Base-by-base conservation (phyloP, 2,888 invertebrate genomes). In the Cataglyphis albicans region DNA sequence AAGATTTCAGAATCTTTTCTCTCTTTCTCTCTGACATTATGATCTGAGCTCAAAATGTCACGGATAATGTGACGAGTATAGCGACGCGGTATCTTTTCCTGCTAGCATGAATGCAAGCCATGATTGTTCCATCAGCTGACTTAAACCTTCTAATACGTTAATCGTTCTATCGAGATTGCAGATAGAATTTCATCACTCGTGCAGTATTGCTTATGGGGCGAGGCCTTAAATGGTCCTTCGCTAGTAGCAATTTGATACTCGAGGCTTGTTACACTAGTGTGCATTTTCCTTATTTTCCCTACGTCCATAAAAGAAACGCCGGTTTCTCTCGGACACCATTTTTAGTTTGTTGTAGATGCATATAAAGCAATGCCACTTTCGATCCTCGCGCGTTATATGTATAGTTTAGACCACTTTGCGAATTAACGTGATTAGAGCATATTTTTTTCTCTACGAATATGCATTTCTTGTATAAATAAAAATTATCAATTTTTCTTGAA, bases 221-320 rank as follows among this genome's bases (percentile, higher is more conserved):
- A 84, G 81, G 81, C 89, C 89, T 89, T 89, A 89, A 89, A 89
- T 89, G 89, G 89, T 88, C 85, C 85, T 89, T 85, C 89, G 84
- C 87, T 75, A 12, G 55, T 63, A 88, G 89, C 88, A 88, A 89
- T 89, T 89, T 88, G 89, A 89, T 89, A 89, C 89, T 87, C 84
- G 88, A 84, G 85, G 87, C 88, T 89, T 81, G 89, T 83, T 85
- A 84, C 87, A 76, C 75, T 81, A 75, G 86, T 82, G 83, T 82
- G 85, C 78, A 83, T 89, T 89, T 89, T 89, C 88, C 83, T 89
- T 81, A 87, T 85, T 89, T 89, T 89, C 83, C 88, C 88, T 85
- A 74, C 81, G 82, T 84, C 89, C 84, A 87, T 88, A 84, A 72
- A 82, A 83, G 81, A 81, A 84, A 82, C 76, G 83, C 68, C 63